Conservation (phyloP, 1,140 invertebrate species). For the Heliconius congener region DNA sequence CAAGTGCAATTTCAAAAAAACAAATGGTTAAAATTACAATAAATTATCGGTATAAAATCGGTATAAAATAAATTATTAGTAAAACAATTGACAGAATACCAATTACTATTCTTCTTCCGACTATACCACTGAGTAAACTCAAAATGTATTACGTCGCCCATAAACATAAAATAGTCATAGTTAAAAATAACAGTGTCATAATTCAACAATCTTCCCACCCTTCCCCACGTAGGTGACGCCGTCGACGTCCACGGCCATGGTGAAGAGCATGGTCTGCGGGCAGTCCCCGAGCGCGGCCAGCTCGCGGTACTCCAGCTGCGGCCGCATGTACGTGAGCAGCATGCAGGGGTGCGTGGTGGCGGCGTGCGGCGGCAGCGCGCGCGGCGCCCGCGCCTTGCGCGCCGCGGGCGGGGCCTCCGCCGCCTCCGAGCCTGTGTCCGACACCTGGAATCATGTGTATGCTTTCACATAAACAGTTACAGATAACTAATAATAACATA, state of each 20-base stretch:
- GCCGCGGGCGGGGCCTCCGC: background rate
- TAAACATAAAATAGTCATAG: no score
- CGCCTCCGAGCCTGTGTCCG: background rate
- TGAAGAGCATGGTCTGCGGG: conserved; percentile 82
- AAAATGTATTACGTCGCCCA: no score
- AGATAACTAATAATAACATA: no score
- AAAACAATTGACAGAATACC: no score
- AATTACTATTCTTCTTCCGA: no score
- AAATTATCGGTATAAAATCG: no score
- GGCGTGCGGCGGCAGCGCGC: conserved; percentile 81
- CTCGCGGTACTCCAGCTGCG: conserved; percentile 84
- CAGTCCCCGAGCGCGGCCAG: conserved; percentile 82
- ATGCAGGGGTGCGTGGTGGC: conserved; percentile 86
- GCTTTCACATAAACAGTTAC: no score
- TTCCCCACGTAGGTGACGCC: conserved; percentile 76
- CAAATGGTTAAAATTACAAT: no score
- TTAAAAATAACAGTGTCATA: no score
- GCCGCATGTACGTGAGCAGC: conserved; percentile 87
- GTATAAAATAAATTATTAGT: no score
- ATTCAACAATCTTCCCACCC: conserved; percentile 44
- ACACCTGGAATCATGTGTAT: background rate
- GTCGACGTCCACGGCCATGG: conserved; percentile 80
- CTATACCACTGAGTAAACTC: no score
- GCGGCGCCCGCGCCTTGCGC: background rate
- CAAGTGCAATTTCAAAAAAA: no score